Evolutionary conservation across 2,113 vertebrate species (phyloP), one percentile per base, ranked within the genome.

Genomic region (Elachura formosa): DNA sequence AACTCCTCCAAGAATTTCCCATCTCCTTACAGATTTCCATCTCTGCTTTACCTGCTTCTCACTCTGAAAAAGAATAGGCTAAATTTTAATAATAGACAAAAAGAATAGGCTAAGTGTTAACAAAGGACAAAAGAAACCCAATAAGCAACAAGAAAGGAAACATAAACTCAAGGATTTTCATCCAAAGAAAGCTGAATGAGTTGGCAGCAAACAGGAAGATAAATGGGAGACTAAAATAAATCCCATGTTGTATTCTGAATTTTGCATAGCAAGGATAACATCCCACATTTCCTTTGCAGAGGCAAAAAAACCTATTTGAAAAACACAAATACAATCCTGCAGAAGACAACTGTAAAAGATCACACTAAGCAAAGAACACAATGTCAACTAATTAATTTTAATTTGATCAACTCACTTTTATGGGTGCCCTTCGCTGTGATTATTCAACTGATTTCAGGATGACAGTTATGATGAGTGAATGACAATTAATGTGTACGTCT

Each of bases 341-440:
- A 87, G 62, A 81, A 82, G 67, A 91, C 40, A 43, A 66, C 54
- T 85, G 45, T 77, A 62, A 74, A 71, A 83, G 84, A 82, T 87
- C 54, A 43, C 41, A n/a, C 58, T n/a, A 76, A 93, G 81, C 81
- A 89, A 90, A 78, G 71, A 87, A 66, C 34, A 68, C 29, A 33
- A 20, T 64, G 34, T 58, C 54, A 82, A 59, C 14, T 87, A 69
- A 94, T 92, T 84, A 91, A 82, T 95, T 94, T 91, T 89, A 84
- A 92, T 95, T 91, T 94, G 67, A 80, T 91, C 74, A 73, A 2
- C 41, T 87, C 49, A 23, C 51, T 73, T 84, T 71, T 58, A 46
- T 46, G 69, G 58, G 12, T 91, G 43, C 33, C 69, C 78, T 83
- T 91, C 2, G 19, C 52, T 87, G 61, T 78, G 80, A 92, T 92